Evolutionary conservation across 2,113 vertebrate genomes (phyloP), one percentile per base, ranked within the genome.

Genomic region (Heteronetta atricapilla): DNA sequence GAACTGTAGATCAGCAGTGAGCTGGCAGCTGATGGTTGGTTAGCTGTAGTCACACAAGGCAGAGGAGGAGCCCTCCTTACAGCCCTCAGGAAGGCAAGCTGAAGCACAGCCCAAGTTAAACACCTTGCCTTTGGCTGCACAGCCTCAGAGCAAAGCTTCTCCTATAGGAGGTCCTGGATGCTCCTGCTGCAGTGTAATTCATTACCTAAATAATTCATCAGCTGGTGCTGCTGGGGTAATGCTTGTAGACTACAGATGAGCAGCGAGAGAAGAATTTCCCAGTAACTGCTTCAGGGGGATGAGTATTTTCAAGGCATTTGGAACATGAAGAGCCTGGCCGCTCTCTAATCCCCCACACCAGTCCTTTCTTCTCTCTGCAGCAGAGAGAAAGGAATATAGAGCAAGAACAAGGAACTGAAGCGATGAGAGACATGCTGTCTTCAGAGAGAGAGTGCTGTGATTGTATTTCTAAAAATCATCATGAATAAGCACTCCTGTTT

Each of bases 191-290:
- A 53, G 50, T 85, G 74, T 83, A 92, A 79, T 81, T 82, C 87
- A 75, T 15, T 75, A 66, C 26, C 72, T 94, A 85, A 96, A 95
- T 96, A 91, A 96, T 94, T 91, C 63, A 93, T 94, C 86, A 69
- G 67, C 64, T 38, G 69, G 28, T 14, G 10, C 73, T 55, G n/a
- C 14, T 31, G 69, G 66, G 84, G 28, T 70, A 48, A 81, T 46
- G 89, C 81, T 87, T 69, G 50, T 52, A 74, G 83, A 90, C 84
- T 95, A 40, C 91, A 95, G 87, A 89, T 91, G 84, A 96, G 89
- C 83, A 70, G 15, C 1, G 34, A 25, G 56, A 84, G 82, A 76
- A 34, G 55, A 6, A 18, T 72, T 72, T 73, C 20, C 78, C 36
- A 5, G 28, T 10, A 86, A 82, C 86, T 88, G 80, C 88, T 2